Evolutionary conservation across 2,797 vertebrate species (phyloP).

Genomic region (Taeniopygia guttata): DNA sequence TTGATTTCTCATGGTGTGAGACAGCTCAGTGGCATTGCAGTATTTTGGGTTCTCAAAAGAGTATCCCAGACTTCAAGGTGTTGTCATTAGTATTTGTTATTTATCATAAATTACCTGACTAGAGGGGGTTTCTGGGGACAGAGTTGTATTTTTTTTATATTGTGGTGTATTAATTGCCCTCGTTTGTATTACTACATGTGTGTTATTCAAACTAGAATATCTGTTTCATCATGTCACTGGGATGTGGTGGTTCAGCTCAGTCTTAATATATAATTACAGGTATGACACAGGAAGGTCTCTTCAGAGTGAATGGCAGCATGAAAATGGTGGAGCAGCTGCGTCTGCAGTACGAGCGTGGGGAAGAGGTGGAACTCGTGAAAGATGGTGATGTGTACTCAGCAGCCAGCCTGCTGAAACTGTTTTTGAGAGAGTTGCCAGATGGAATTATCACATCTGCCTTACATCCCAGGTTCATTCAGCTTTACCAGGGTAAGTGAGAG

Average conservation of each 20-base stretch:
- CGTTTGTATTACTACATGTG: background rate
- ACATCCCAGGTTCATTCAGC: constrained; percentile 81
- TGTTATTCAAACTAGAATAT: background rate
- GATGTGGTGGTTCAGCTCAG: background rate
- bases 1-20: background rate
- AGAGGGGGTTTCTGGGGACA: background rate
- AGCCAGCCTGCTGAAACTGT: constrained; percentile 90
- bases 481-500: constrained; percentile 80
- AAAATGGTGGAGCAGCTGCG: constrained; percentile 84
- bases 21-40: background rate
- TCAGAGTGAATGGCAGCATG: constrained; percentile 88
- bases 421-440: constrained; percentile 87
- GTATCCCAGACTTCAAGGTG: background rate
- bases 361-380: constrained; percentile 75
- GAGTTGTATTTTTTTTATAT: background rate
- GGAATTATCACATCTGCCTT: constrained; percentile 80
- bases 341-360: constrained; percentile 80
- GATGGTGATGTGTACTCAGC: constrained; percentile 82
- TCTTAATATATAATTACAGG: constrained; percentile 69
- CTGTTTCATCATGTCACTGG: background rate
- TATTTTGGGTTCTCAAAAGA: background rate
- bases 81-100: background rate
- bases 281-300: constrained; percentile 89
- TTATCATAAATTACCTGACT: background rate
- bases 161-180: background rate